Conservation (phyloP, 2,888 invertebrate genomes). For the Achlya flavicornis region DNA sequence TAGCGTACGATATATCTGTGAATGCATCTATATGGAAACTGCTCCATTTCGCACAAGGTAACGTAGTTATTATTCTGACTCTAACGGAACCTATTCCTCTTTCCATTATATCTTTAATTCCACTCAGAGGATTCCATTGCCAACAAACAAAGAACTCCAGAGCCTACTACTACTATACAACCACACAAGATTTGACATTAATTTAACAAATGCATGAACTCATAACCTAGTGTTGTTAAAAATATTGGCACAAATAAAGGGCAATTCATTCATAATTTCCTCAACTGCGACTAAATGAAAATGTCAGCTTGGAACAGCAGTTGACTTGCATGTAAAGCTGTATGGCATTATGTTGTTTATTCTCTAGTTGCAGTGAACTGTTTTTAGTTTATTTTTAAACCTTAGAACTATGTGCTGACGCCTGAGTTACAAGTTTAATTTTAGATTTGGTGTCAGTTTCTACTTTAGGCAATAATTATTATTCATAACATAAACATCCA, state of each 20-base stretch:
- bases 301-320: background rate
- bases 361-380: too few relatives aligned
- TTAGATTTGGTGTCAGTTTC: too few relatives aligned
- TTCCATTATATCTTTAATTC: background rate
- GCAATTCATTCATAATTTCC: background rate
- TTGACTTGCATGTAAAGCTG: background rate
- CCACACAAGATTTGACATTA: background rate
- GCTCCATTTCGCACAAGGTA: too few relatives aligned
- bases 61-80: too few relatives aligned
- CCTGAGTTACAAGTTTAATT: too few relatives aligned
- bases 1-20: too few relatives aligned
- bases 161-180: background rate
- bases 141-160: background rate
- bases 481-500: too few relatives aligned
- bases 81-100: background rate
- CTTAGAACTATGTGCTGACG: too few relatives aligned
- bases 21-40: too few relatives aligned
- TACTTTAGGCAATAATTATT: too few relatives aligned
- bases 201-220: background rate
- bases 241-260: background rate
- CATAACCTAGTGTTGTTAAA: background rate
- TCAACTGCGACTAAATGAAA: background rate
- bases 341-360: background rate
- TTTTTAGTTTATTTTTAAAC: too few relatives aligned
- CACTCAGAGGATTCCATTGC: background rate